phyloP scores from a whole-genome alignment of 2,113 vertebrate genomes.

The Corythornis cristatus region DNA sequence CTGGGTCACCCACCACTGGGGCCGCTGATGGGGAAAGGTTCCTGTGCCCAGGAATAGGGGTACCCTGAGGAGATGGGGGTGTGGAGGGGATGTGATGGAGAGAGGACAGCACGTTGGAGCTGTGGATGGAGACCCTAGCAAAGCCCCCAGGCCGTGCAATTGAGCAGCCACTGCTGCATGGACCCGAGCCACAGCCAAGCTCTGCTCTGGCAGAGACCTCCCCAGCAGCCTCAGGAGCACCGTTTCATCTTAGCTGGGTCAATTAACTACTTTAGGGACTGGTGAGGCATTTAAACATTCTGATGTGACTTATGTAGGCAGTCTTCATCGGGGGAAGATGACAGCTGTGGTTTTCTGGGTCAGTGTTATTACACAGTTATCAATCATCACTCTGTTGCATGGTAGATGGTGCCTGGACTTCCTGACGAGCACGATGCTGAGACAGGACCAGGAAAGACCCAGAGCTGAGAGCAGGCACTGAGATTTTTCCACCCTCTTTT shows the following conservation, averaged over 20 bases:
- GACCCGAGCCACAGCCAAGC: not conserved
- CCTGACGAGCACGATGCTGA: accelerated
- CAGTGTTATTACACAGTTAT: not conserved
- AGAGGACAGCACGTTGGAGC: accelerated
- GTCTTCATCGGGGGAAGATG: not conserved
- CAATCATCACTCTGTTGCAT: not conserved
- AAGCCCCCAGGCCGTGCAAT: not conserved
- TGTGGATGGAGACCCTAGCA: accelerated
- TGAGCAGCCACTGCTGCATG: accelerated
- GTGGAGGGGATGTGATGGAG: not conserved
- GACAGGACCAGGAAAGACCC: not conserved
- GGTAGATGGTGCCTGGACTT: not conserved
- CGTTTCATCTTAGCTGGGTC: not conserved
- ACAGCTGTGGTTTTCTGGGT: slow-evolving; percentile 57
- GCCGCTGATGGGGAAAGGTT: not conserved
- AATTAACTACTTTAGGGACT: not conserved
- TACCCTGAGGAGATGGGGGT: not conserved
- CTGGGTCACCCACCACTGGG: accelerated
- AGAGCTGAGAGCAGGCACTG: not conserved
- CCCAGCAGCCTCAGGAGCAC: not conserved
- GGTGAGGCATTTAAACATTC: not conserved
- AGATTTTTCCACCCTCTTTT: not conserved
- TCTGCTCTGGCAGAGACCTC: not conserved
- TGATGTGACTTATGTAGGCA: not conserved
- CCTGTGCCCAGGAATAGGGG: not conserved